These are phyloP conservation scores for Gymnoscopelus braueri DNA, from an alignment of 2,797 vertebrate genomes.

Conservation along the genomic window DNA sequence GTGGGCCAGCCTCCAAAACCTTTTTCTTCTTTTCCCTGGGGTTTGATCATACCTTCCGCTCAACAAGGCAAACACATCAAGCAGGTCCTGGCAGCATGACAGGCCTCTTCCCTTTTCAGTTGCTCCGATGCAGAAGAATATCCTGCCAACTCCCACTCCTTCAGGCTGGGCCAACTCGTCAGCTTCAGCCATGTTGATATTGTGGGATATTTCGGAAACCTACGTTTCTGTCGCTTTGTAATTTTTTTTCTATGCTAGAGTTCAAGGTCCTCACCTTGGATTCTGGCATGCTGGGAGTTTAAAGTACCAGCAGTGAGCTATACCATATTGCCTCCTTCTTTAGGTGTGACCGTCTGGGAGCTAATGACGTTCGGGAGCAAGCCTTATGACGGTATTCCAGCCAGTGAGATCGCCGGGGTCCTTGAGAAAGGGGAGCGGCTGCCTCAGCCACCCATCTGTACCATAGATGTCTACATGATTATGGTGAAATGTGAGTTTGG, in stretches of 20 bases:
- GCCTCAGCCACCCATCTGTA: conserved; percentile 96
- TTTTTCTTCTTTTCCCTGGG: conserved; percentile 43
- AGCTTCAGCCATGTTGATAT: conserved; percentile 59
- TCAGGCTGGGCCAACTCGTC: conserved; percentile 63
- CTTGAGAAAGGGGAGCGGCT: conserved; percentile 97
- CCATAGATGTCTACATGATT: conserved; percentile 99
- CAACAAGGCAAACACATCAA: conserved; percentile 74
- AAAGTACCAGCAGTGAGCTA: not conserved
- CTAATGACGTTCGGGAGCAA: conserved; percentile 98
- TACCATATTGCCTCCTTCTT: conserved; percentile 11
- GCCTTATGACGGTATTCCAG: conserved; percentile 95
- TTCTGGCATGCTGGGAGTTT: conserved; percentile 32
- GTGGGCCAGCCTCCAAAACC: conserved; percentile 57
- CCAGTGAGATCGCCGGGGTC: conserved; percentile 91
- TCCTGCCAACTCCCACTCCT: conserved; percentile 71
- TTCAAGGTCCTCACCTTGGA: conserved; percentile 29
- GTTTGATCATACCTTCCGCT: conserved; percentile 68
- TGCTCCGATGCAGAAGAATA: conserved; percentile 55
- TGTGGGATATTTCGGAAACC: conserved; percentile 50
- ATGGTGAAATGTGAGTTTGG: conserved; percentile 97
- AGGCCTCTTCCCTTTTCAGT: conserved; percentile 47
- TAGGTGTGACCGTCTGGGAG: conserved; percentile 99
- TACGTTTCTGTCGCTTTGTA: conserved; percentile 48
- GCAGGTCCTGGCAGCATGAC: conserved; percentile 60
- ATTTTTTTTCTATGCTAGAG: conserved; percentile 14